phyloP scores from a whole-genome alignment of 1,140 invertebrate species.

The Hyles vespertilio region DNA sequence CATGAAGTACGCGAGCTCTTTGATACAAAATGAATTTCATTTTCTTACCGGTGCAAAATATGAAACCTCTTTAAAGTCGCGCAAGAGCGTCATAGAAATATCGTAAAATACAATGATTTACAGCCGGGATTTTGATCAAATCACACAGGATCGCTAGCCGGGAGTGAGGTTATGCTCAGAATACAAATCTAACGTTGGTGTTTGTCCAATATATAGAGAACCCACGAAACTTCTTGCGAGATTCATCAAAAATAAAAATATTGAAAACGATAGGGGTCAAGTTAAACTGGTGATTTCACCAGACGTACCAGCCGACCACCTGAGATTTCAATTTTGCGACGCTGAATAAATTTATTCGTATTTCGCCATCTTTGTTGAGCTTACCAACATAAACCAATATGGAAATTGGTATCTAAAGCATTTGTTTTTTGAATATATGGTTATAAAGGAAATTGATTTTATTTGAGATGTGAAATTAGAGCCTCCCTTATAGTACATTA shows the following conservation, averaged over 20 bases:
- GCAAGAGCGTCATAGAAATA: constrained; percentile 2
- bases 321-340: constrained; percentile 63
- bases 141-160: constrained; percentile 36
- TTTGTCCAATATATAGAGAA: constrained; percentile 28
- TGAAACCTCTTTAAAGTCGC: constrained; percentile 6
- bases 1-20: too few species aligned
- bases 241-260: constrained; percentile 1
- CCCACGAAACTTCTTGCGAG: constrained; percentile 16
- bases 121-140: constrained; percentile 42
- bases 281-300: constrained; percentile 24
- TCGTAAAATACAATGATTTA: constrained; percentile 26
- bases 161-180: constrained; percentile 32
- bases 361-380: constrained; percentile 36
- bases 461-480: too few species aligned
- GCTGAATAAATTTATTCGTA: constrained; percentile 58
- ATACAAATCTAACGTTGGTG: constrained; percentile 47
- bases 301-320: constrained; percentile 36
- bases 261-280: constrained; percentile 21
- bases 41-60: constrained; percentile 11
- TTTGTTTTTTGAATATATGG: neutral
- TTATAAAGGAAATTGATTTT: too few species aligned
- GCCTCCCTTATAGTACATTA: too few species aligned
- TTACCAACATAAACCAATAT: constrained; percentile 27
- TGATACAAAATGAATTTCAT: too few species aligned
- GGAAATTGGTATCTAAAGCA: constrained; percentile 14